Evolutionary conservation across 2,888 invertebrate species (phyloP).

Genomic region (Antheraea assamensis): DNA sequence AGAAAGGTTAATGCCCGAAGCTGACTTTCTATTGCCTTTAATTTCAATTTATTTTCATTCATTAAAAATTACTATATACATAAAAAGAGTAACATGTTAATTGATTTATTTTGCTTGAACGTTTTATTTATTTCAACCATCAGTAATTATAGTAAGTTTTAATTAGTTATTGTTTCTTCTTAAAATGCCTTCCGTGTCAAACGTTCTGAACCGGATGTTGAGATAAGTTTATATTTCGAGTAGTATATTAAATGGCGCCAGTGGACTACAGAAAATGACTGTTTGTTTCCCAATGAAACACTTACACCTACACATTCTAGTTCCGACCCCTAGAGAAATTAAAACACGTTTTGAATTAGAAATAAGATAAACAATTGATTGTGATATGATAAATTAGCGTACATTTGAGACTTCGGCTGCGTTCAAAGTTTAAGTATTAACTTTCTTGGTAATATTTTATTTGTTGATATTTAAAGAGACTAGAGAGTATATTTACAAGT

Average conservation of each 20-base stretch:
- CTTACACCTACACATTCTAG: slow-evolving; percentile 26
- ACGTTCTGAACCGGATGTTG: slow-evolving; percentile 45
- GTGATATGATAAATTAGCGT: slow-evolving; percentile 22
- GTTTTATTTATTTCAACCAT: not conserved
- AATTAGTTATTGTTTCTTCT: slow-evolving; percentile 24
- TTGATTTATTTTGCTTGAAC: not conserved
- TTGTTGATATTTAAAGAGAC: not conserved
- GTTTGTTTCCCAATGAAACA: slow-evolving; percentile 47
- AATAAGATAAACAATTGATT: slow-evolving; percentile 39
- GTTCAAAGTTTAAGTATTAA: not conserved
- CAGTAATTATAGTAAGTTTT: not conserved
- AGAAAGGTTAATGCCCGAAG: slow-evolving; percentile 57
- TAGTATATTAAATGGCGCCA: slow-evolving; percentile 30
- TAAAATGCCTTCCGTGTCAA: slow-evolving; percentile 34
- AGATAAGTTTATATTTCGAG: slow-evolving; percentile 46
- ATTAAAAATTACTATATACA: slow-evolving; percentile 16
- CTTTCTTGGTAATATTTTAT: not conserved
- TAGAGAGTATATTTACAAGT: not conserved
- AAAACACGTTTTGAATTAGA: slow-evolving; percentile 8
- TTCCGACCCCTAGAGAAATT: slow-evolving; percentile 30
- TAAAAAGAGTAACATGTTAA: not conserved
- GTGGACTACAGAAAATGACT: slow-evolving; percentile 44
- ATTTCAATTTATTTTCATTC: slow-evolving; percentile 45
- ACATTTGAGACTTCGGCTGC: not conserved
- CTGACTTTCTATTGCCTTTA: slow-evolving; percentile 43